phyloP scores from a whole-genome alignment of 2,888 invertebrate genomes.

The Cremastobaeus sp. region DNA sequence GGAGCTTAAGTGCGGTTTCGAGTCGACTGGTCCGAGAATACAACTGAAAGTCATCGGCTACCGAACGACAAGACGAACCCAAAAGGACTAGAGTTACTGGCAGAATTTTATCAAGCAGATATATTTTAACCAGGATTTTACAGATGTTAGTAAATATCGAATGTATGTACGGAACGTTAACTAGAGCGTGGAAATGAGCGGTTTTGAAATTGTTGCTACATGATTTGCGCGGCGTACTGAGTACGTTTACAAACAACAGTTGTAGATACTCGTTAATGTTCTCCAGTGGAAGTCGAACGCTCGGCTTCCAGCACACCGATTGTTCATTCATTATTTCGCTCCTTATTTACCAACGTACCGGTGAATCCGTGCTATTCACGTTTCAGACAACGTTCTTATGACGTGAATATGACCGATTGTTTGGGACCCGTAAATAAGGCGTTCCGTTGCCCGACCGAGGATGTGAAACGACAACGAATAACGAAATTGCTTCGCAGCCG shows the following conservation, averaged over 20 bases:
- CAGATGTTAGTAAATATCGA: constrained; percentile 74
- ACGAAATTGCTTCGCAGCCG: constrained; percentile 7
- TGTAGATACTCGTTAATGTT: background rate
- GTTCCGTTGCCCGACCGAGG: constrained; percentile 22
- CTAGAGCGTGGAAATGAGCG: constrained; percentile 58
- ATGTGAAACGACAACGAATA: constrained; percentile 39
- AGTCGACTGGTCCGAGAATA: constrained; percentile 34
- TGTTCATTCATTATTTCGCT: constrained; percentile 1
- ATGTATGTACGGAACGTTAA: constrained; percentile 70
- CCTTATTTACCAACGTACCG: background rate
- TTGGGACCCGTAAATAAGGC: constrained; percentile 36
- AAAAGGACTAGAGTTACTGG: constrained; percentile 62
- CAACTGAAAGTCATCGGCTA: constrained; percentile 43
- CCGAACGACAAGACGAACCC: constrained; percentile 10
- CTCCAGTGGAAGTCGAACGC: constrained; percentile 12
- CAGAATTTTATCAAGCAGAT: constrained; percentile 73
- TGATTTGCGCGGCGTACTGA: constrained; percentile 66
- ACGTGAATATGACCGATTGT: no score
- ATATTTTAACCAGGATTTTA: constrained; percentile 76
- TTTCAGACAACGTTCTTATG: no score
- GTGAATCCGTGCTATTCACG: constrained; percentile 14
- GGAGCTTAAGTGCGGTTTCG: no score
- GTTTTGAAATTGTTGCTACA: constrained; percentile 41
- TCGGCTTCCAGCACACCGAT: constrained; percentile 8
- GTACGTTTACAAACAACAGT: constrained; percentile 70